Evolutionary conservation across 2,888 invertebrate species (phyloP), one percentile per base, ranked within the genome.

Genomic region (Ophion ellenae): DNA sequence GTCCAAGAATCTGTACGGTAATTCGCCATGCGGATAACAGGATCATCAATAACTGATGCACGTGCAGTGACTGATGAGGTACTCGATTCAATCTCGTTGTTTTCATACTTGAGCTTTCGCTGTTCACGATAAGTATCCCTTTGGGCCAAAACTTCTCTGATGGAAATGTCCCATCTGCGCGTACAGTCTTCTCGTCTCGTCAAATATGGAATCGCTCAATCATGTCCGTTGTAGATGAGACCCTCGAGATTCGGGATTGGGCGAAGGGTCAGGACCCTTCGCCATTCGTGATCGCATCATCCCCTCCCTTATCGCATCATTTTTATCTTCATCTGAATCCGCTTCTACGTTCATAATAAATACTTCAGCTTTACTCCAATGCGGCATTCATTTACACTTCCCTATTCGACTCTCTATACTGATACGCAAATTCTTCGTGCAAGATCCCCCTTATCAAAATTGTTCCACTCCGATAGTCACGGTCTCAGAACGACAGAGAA

Each of bases 121-220:
- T 45, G 24, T 70, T 40, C 28, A 40, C 59, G 32, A 77, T 83
- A 63, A 66, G 81, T 45, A 53, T 74, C 47, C 57, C 64, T 59
- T 28, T 40, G 64, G 57, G 63, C 61, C 10, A 69, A 47, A 53
- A 53, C 24, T 64, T 71, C 63, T 47, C 11, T 57, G 20, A 5
- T 32, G 17, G 24, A 4, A 70, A 59, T 53, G 20, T 74, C 64
- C 20, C 61, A 2, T 14, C 28, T 40, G 53, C 47, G 7, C 61
- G 64, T 59, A 78, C 59, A n/a, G 66, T 47, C 66, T 70, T 69
- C 40, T 79, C 59, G 28, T 2, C 17, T 36, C 36, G 66, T 66
- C 59, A 80, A 80, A 80, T 70, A 59, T 47, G 24, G 36, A 70
- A 64, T 47, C 14, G 69, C 83, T 83, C 74, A 63, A 83, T 83